These are phyloP conservation scores for Patella pellucida DNA, from an alignment of 2,888 invertebrate genomes.

Conservation along the genomic window DNA sequence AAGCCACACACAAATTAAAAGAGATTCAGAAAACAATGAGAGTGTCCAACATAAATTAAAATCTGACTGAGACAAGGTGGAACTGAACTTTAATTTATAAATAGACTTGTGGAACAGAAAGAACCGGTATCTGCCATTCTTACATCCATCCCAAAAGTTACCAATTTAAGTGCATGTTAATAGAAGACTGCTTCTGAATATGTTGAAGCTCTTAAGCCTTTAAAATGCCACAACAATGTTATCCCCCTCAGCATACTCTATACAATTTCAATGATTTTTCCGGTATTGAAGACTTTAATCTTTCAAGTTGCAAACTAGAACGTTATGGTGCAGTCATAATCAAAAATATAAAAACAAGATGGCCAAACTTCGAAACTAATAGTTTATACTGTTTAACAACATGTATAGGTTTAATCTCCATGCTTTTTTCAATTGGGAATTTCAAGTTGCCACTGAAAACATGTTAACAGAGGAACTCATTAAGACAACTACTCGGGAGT, in stretches of 20 bases:
- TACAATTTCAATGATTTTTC: background rate
- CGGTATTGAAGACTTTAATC: background rate
- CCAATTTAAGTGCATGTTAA: background rate
- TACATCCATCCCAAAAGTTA: constrained; percentile 3
- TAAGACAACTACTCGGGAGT: no score
- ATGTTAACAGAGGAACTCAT: background rate
- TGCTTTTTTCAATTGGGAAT: no score
- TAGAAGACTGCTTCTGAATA: background rate
- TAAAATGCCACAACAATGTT: background rate
- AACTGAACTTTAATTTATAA: background rate
- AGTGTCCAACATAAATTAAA: background rate
- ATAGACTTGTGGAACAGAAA: background rate
- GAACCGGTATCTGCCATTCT: background rate
- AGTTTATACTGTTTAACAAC: background rate
- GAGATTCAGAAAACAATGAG: background rate
- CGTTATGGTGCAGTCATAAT: no score
- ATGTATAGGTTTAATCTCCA: no score
- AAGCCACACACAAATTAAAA: background rate
- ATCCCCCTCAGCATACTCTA: background rate
- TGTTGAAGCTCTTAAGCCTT: background rate
- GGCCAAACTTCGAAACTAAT: constrained; percentile 2
- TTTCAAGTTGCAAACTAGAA: background rate
- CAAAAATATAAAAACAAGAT: background rate
- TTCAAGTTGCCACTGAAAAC: background rate
- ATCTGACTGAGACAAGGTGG: background rate